Percentiles rank a stretch among this genome's conserved stretches.
phyloP scores from a whole-genome alignment of 1,140 invertebrate genomes.

The Drusus annulatus region DNA sequence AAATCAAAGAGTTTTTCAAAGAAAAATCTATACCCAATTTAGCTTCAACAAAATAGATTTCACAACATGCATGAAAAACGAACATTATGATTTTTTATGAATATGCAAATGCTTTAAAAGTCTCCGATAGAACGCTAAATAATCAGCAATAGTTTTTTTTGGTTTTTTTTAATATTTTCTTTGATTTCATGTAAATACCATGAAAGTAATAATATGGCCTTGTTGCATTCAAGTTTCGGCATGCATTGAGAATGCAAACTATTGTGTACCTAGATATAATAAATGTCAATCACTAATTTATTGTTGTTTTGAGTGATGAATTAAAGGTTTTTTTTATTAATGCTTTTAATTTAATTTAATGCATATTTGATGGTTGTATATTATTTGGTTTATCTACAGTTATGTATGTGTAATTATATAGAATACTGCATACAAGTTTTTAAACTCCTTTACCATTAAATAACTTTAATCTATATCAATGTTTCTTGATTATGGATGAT shows the following conservation, averaged over 20 bases:
- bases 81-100: constrained; percentile 31
- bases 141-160: constrained; percentile 24
- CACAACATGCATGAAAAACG: constrained; percentile 32
- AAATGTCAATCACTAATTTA: constrained; percentile 37
- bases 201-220: constrained; percentile 28
- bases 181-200: constrained; percentile 43
- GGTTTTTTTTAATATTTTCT: constrained; percentile 10
- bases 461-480: too few species aligned
- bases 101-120: constrained; percentile 36
- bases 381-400: constrained; percentile 45
- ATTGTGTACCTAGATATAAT: constrained; percentile 33
- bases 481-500: not conserved
- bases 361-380: constrained; percentile 34
- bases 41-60: constrained; percentile 6
- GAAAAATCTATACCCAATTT: too few species aligned
- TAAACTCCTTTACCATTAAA: not conserved
- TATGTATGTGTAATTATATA: constrained; percentile 17
- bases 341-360: constrained; percentile 31
- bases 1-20: not conserved
- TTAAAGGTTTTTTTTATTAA: constrained; percentile 19
- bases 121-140: constrained; percentile 42
- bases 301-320: constrained; percentile 41
- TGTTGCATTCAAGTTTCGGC: constrained; percentile 48
- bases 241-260: constrained; percentile 47
- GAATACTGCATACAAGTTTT: constrained; percentile 48